Conservation (phyloP, 1,140 invertebrate species). For the Halyomorpha halys region DNA sequence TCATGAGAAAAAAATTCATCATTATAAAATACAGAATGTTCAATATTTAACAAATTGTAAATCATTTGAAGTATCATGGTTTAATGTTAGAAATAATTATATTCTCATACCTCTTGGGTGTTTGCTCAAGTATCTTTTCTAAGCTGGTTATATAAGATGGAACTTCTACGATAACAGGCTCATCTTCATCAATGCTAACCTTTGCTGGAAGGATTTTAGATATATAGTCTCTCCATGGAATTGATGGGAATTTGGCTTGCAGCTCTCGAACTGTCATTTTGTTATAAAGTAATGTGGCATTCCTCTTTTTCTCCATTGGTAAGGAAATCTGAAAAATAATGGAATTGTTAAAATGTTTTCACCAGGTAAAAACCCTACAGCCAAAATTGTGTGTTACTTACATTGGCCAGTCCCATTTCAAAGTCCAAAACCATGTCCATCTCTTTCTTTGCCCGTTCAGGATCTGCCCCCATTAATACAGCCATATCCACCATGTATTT, state of each 20-base stretch:
- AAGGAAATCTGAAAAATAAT: slow-evolving; percentile 60
- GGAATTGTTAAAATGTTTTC: background rate
- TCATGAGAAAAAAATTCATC: slow-evolving; percentile 21
- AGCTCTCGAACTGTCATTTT: slow-evolving; percentile 72
- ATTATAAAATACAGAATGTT: too few species aligned
- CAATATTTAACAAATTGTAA: too few species aligned
- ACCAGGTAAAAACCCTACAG: background rate
- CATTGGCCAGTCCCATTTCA: slow-evolving; percentile 87
- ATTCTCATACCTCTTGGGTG: slow-evolving; percentile 43
- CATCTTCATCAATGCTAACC: slow-evolving; percentile 50
- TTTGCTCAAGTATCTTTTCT: slow-evolving; percentile 44
- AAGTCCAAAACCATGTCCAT: slow-evolving; percentile 76
- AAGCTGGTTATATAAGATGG: slow-evolving; percentile 63
- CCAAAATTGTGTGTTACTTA: slow-evolving; percentile 40
- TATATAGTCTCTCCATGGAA: slow-evolving; percentile 73
- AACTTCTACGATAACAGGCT: slow-evolving; percentile 69
- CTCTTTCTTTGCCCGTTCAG: slow-evolving; percentile 54
- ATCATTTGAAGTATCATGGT: too few species aligned
- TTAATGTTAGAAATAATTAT: too few species aligned
- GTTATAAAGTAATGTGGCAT: slow-evolving; percentile 84
- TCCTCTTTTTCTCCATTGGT: slow-evolving; percentile 80
- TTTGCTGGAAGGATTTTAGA: slow-evolving; percentile 56
- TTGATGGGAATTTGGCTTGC: slow-evolving; percentile 57
- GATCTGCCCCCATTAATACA: slow-evolving; percentile 71
- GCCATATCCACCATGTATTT: slow-evolving; percentile 81